Evolutionary conservation across 2,113 vertebrate species (phyloP).

Genomic region (Oncorhynchus tshawytscha): DNA sequence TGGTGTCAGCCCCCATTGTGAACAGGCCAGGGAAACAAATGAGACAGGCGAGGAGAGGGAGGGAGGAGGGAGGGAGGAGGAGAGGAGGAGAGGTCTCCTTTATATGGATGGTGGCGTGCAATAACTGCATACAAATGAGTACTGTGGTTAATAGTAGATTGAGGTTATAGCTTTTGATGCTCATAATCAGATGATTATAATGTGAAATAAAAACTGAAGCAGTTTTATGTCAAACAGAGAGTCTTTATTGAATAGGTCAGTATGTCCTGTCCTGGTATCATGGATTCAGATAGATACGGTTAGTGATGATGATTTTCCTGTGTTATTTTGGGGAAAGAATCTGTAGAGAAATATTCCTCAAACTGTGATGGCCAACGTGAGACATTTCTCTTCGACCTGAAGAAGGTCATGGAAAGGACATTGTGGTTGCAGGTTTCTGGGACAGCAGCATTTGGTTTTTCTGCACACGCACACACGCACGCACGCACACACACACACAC

Average conservation of each 20-base stretch:
- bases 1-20: slow-evolving; percentile 57
- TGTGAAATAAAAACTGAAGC: too few species aligned
- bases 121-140: too few species aligned
- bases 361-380: slow-evolving; percentile 8
- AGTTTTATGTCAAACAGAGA: too few species aligned
- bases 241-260: too few species aligned
- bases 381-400: slow-evolving; percentile 17
- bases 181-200: too few species aligned
- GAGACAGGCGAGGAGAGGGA: slow-evolving; percentile 14
- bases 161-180: too few species aligned
- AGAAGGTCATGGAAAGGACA: slow-evolving; percentile 52
- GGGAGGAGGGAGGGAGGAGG: too few species aligned
- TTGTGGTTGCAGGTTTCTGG: slow-evolving; percentile 20
- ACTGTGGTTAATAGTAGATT: too few species aligned
- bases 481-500: too few species aligned
- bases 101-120: too few species aligned
- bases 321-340: not conserved
- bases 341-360: not conserved
- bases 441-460: slow-evolving; percentile 32
- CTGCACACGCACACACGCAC: too few species aligned
- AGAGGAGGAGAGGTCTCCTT: not conserved
- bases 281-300: not conserved
- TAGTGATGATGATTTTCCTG: not conserved
- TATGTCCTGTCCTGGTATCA: too few species aligned
- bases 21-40: slow-evolving; percentile 13